Evolutionary conservation across 2,797 vertebrate genomes (phyloP).

Genomic region (Cyprinella venusta): DNA sequence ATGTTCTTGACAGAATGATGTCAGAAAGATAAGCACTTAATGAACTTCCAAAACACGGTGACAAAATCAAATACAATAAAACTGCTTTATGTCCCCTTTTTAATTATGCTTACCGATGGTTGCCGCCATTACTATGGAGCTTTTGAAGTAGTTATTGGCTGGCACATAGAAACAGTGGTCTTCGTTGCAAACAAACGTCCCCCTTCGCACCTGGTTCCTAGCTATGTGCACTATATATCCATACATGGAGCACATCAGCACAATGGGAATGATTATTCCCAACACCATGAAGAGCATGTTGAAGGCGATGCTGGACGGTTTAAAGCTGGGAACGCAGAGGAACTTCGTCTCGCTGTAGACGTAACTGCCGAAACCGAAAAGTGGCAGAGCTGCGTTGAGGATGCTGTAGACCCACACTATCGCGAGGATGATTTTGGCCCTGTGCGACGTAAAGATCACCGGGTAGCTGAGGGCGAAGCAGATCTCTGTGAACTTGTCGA

Average conservation of each 20-base stretch:
- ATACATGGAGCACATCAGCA: constrained; percentile 72
- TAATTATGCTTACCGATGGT: constrained; percentile 72
- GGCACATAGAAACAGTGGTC: constrained; percentile 81
- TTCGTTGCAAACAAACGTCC: constrained; percentile 80
- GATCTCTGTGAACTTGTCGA: constrained; percentile 77
- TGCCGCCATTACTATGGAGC: constrained; percentile 76
- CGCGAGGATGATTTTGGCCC: constrained; percentile 63
- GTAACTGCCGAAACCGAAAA: constrained; percentile 77
- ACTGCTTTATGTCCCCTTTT: constrained; percentile 19
- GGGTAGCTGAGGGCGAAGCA: constrained; percentile 76
- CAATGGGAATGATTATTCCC: constrained; percentile 69
- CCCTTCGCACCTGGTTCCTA: constrained; percentile 74
- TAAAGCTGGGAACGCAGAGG: constrained; percentile 72
- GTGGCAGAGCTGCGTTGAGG: constrained; percentile 69
- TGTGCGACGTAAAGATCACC: constrained; percentile 67
- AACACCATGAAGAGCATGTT: constrained; percentile 65
- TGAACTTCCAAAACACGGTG: background rate
- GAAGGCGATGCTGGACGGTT: constrained; percentile 62
- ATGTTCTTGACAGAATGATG: background rate
- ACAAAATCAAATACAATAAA: constrained; percentile 41
- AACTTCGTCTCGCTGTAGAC: constrained; percentile 71
- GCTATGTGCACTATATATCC: constrained; percentile 75
- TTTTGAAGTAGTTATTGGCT: constrained; percentile 77
- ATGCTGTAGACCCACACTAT: constrained; percentile 74
- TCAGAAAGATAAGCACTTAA: constrained; percentile 38